Evolutionary conservation across 1,140 invertebrate genomes (phyloP).

Genomic region (Oryctes rhinoceros): DNA sequence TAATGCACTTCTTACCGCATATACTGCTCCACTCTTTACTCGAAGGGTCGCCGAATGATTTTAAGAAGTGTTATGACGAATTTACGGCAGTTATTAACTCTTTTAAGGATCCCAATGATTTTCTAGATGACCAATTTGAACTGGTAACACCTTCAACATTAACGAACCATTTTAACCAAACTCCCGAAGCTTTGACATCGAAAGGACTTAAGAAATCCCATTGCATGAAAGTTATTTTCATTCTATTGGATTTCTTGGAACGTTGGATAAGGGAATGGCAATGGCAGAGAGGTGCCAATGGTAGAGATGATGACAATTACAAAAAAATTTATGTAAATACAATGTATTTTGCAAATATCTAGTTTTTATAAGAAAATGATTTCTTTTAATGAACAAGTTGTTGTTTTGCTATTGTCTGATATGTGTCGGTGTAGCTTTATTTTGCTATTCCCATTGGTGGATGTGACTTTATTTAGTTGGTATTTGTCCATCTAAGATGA

Average conservation of each 20-base stretch:
- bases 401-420: too few relatives aligned
- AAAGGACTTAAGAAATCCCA: constrained; percentile 56
- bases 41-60: constrained; percentile 62
- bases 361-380: not conserved
- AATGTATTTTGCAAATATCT: not conserved
- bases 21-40: constrained; percentile 72
- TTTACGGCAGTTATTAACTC: constrained; percentile 65
- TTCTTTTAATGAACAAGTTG: not conserved
- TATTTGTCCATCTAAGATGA: too few relatives aligned
- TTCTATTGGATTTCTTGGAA: constrained; percentile 76
- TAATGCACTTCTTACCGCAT: constrained; percentile 77
- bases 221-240: constrained; percentile 74
- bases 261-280: constrained; percentile 75
- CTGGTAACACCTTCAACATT: constrained; percentile 25
- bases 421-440: too few relatives aligned
- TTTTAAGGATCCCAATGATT: constrained; percentile 40
- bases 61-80: constrained; percentile 61
- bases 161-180: not conserved
- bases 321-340: constrained; percentile 50
- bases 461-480: too few relatives aligned
- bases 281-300: constrained; percentile 51
- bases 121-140: constrained; percentile 13
- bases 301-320: constrained; percentile 52
- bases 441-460: too few relatives aligned
- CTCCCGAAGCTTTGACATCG: constrained; percentile 43